These are phyloP conservation scores for Eupeodes latifasciatus DNA, from an alignment of 2,888 invertebrate species.

Conservation along the genomic window DNA sequence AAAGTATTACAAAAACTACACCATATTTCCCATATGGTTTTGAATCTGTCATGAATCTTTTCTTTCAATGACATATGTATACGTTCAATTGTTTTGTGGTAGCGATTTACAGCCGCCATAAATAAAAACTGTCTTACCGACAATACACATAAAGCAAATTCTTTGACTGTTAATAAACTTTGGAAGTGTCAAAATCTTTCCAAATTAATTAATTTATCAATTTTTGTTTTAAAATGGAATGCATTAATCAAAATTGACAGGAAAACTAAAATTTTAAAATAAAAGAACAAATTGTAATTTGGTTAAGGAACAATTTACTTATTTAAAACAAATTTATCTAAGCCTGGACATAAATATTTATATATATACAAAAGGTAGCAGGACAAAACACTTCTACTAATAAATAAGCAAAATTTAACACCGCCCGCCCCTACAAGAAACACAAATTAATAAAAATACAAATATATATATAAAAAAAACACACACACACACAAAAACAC, in stretches of 20 bases:
- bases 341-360: conserved; percentile 69
- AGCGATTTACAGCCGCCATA: too few relatives aligned
- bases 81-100: too few relatives aligned
- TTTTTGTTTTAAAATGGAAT: neutral
- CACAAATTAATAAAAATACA: conserved; percentile 33
- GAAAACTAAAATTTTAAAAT: conserved; percentile 29
- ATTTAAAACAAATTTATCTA: conserved; percentile 55
- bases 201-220: neutral
- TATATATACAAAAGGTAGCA: conserved; percentile 70
- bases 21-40: too few relatives aligned
- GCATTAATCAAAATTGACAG: conserved; percentile 1
- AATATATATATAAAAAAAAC: conserved; percentile 1
- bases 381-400: conserved; percentile 75
- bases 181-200: too few relatives aligned
- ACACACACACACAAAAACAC: conserved; percentile 48
- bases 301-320: conserved; percentile 65
- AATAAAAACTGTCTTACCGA: too few relatives aligned
- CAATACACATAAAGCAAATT: too few relatives aligned
- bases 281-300: conserved; percentile 56
- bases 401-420: conserved; percentile 72
- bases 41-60: too few relatives aligned
- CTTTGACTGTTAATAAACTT: too few relatives aligned
- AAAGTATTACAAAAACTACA: too few relatives aligned
- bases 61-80: too few relatives aligned
- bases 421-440: conserved; percentile 61